Base-by-base conservation (phyloP, 2,888 invertebrate species). In the Zaprionus lineosus region DNA sequence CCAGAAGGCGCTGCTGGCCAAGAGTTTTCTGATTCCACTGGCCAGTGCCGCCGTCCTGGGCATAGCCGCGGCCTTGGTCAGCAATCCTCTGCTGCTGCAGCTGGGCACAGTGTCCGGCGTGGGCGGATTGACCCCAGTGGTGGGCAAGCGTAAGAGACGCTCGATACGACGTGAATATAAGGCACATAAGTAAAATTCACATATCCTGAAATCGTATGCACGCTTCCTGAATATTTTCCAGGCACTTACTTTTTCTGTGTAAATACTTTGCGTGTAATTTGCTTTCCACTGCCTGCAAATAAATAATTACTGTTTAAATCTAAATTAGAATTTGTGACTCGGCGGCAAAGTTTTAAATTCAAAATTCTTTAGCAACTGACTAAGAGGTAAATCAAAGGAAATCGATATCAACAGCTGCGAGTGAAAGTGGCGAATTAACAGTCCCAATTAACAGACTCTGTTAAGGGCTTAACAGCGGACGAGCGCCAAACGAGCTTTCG, bases 1-100 rank as follows among this genome's bases (percentile, higher is more conserved):
- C 8, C 71, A 79, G 6, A 90, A 89, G 48, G 87, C 87, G 29
- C 74, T 89, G 11, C 63, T 90, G 26, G 88, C 90, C 16, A 93
- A 93, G 89, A 91, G 93, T 33, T 89, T 94, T 28, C 88, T 94
- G 40, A 92, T 94, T 87, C 95, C 95, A 0, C 89, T 96, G 66
- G 95, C 95, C 28, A 95, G 95, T 14, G 93, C 95, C 34, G 95
- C 95, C 0, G 91, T 96, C n/a, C 89, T 95, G 39, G 95, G 95
- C 26, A 95, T 95, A 19, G 95, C 95, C 1, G 95, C 95, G 14
- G 93, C 95, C 9, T 90, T 95, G 55, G 94, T 95, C 47, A 92
- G 92, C 71, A 95, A 95, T 89, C 96, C 96, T 2, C 91, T 95
- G 44, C 91, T 96, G 8, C 89, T 96, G 26, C 95, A 95, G 88